Conservation (phyloP, 1,140 invertebrate genomes). For the Drosophila pandora region DNA sequence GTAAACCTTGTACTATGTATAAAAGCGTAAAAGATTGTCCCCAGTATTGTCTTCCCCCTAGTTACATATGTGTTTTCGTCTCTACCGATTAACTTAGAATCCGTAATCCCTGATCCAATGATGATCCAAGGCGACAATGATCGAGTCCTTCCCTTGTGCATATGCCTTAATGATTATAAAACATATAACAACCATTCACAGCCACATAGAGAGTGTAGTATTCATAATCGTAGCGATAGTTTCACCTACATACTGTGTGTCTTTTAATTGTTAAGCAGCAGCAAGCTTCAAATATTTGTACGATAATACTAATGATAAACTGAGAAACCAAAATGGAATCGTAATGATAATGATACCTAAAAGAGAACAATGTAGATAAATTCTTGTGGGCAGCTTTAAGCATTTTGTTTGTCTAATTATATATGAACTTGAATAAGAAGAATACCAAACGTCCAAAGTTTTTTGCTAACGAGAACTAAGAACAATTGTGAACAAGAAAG, state of each 20-base stretch:
- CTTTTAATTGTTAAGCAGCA: constrained; percentile 71
- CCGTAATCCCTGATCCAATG: constrained; percentile 29
- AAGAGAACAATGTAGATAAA: constrained; percentile 55
- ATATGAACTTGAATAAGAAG: constrained; percentile 58
- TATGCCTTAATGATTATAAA: constrained; percentile 57
- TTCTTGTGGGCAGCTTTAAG: constrained; percentile 77
- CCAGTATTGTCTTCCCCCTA: constrained; percentile 57
- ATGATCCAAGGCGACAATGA: constrained; percentile 25
- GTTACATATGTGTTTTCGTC: constrained; percentile 31
- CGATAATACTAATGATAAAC: constrained; percentile 1
- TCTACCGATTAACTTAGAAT: constrained; percentile 30
- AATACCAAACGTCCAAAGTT: constrained; percentile 74
- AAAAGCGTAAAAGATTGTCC: constrained; percentile 34
- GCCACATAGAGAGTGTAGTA: constrained; percentile 26
- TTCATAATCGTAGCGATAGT: constrained; percentile 49
- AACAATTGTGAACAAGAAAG: constrained; percentile 79
- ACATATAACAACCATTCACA: constrained; percentile 3
- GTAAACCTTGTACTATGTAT: constrained; percentile 47
- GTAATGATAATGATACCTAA: constrained; percentile 25
- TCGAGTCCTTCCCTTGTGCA: constrained; percentile 68
- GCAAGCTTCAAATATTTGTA: constrained; percentile 43
- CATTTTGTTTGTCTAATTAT: constrained; percentile 64
- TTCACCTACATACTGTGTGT: constrained; percentile 73
- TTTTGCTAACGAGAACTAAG: constrained; percentile 70
- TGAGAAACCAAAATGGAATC: constrained; percentile 20